Base-by-base conservation (phyloP, 2,113 vertebrate species). In the Sylvietta virens region DNA sequence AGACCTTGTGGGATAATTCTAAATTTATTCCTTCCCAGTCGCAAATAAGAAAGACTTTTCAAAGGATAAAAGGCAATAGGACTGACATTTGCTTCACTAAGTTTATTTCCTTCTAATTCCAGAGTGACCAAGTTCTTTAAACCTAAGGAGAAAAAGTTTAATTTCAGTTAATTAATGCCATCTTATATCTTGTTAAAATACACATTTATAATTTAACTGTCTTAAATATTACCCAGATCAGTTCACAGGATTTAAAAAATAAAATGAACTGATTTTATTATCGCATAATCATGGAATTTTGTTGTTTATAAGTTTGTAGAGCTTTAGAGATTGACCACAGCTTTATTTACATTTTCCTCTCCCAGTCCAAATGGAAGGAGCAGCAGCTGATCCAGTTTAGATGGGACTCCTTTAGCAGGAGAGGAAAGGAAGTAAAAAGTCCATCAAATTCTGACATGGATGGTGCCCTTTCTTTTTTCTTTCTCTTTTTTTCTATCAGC, bases 61-160 rank as follows among this genome's bases (percentile, higher is more conserved):
- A 99, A 96, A 73, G 98, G 97, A 40, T 92, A 86, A 35, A 99
- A 99, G 78, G 98, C 98, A 88, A 95, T 88, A 62, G 99, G 99
- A 76, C 97, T 98, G 71, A 99, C 98, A 27, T 98, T 99, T 4
- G 96, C 97, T 97, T 99, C 99, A 83, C 98, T 99, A 39, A 99
- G 98, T 93, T 98, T 95, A 87, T 99, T 99, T 81, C 98, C 99
- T 96, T 99, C 99, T 95, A 99, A 33, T 98, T 99, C 99, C 98
- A 99, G 96, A 57, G 98, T 99, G 85, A 99, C 95, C 87, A 99
- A 92, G n/a, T 96, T 98, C 95, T 95, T 97, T 91, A 99, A 97
- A 96, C 61, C 99, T 99, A 82, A 44, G 84, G 81, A 92, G 82
- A 95, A 81, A 74, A 95, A 66, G n/a, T 62, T 81, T 44, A 3